A percentile compares a stretch with the other conserved stretches of the same genome.
Evolutionary conservation across 2,113 vertebrate genomes (phyloP).

Genomic region (Callorhinus ursinus): DNA sequence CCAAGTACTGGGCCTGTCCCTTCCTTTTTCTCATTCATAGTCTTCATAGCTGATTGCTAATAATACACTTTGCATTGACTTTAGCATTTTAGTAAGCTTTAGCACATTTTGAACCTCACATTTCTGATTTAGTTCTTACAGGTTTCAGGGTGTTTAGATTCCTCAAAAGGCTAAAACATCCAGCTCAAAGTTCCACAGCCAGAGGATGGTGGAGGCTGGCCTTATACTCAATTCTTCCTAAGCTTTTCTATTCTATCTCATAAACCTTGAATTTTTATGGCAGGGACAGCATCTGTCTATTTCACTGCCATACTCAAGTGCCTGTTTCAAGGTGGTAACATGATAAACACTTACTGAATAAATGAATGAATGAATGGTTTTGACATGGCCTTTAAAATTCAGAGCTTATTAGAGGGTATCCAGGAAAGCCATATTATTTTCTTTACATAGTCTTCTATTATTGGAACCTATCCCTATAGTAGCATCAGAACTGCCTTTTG

Average conservation of each 20-base stretch:
- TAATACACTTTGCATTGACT: background rate
- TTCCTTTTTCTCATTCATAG: background rate
- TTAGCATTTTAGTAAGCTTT: background rate
- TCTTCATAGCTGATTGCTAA: background rate
- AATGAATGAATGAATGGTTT: background rate
- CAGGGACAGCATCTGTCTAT: background rate
- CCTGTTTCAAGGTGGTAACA: background rate
- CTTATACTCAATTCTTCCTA: background rate
- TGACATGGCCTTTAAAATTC: conserved; percentile 15
- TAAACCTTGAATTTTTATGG: background rate
- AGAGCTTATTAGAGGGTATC: background rate
- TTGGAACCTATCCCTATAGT: background rate
- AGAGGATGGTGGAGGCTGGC: background rate
- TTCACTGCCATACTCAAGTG: background rate
- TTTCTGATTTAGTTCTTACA: background rate
- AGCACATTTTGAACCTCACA: background rate
- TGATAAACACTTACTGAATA: background rate
- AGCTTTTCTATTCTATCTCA: background rate
- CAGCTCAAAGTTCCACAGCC: background rate
- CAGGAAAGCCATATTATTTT: background rate
- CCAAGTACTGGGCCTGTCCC: background rate
- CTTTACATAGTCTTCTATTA: background rate
- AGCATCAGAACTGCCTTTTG: background rate
- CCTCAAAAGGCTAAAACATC: background rate
- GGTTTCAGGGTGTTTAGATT: background rate